Evolutionary conservation across 2,888 invertebrate genomes (phyloP), one percentile per base, ranked within the genome.

Genomic region (Acleris laterana): DNA sequence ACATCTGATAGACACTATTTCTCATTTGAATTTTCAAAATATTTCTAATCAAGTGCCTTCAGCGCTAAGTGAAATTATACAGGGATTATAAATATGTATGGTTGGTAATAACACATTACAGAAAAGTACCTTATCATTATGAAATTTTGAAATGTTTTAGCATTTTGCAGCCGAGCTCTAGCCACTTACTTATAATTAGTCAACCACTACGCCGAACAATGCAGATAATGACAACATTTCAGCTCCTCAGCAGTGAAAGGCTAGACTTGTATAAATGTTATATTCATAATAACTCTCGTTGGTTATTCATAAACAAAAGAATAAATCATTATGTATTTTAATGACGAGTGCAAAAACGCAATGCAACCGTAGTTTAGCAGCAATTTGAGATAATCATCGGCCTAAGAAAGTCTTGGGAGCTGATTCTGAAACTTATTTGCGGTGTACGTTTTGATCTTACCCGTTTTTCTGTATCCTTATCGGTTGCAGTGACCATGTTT

Each of bases 371-470:
- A 85, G 88, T 87, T 88, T 88, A 87, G 74, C 74, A 69, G 84
- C 89, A 91, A 90, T 89, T 89, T 88, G 80, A 78, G 70, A 82
- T 87, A 88, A 90, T 89, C 82, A 86, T 81, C 85, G 78, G 81
- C 81, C 82, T 86, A 88, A 88, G 87, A 55, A 42, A 55, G 55
- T 55, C 80, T 78, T 77, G 80, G 71, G 72, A 81, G 82, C 81
- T 82, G 82, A 85, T 83, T 85, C 80, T 74, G 77, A 85, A 84
- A 82, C 86, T 86, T 85, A 87, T 90, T 90, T 89, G 90, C 82
- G 90, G 91, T 88, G 74, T 79, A 79, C 76, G 83, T 85, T 88
- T 87, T 88, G 86, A 52, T 52, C 58, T 59, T 17, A 28, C 51
- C 50, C 42, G 38, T 52, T 59, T 64, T 64, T 64, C 63, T 64